Conservation (phyloP, 2,888 invertebrate genomes). For the Pollenia amentaria region DNA sequence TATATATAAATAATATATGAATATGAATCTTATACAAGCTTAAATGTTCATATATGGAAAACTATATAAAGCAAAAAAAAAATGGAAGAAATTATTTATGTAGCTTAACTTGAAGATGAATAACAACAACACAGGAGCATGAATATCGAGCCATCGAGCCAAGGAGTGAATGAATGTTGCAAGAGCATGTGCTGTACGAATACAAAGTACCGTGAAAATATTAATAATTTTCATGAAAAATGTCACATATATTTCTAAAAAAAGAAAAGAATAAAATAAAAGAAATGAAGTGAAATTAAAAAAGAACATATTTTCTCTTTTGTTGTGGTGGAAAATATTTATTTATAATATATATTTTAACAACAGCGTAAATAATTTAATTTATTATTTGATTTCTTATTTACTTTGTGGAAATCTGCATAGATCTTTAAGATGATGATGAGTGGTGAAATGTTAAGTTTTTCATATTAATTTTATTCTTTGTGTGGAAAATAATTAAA, state of each 20-base stretch:
- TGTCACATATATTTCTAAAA: slow-evolving; percentile 42
- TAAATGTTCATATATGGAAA: neutral
- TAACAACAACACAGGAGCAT: slow-evolving; percentile 40
- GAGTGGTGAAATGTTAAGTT: slow-evolving; percentile 37
- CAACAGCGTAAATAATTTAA: slow-evolving; percentile 74
- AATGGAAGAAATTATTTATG: slow-evolving; percentile 65
- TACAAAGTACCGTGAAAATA: slow-evolving; percentile 67
- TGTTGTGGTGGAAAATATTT: neutral
- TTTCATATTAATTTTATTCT: slow-evolving; percentile 7
- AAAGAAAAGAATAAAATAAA: neutral
- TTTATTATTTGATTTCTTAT: slow-evolving; percentile 73
- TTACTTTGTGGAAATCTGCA: slow-evolving; percentile 58
- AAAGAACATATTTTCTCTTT: slow-evolving; percentile 22
- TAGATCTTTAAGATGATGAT: slow-evolving; percentile 2
- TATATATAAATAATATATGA: slow-evolving; percentile 60
- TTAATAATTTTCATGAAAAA: slow-evolving; percentile 59
- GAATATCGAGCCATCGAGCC: slow-evolving; percentile 40
- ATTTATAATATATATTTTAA: slow-evolving; percentile 24
- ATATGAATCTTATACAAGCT: slow-evolving; percentile 56
- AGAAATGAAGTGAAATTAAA: too few species aligned
- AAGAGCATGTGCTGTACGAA: slow-evolving; percentile 50
- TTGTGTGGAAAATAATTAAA: slow-evolving; percentile 28
- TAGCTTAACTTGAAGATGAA: slow-evolving; percentile 64
- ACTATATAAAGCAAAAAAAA: slow-evolving; percentile 27
- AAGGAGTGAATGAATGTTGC: slow-evolving; percentile 29